Evolutionary conservation across 2,797 vertebrate genomes (phyloP), one percentile per base, ranked within the genome.

Genomic region (Glossophaga mutica): DNA sequence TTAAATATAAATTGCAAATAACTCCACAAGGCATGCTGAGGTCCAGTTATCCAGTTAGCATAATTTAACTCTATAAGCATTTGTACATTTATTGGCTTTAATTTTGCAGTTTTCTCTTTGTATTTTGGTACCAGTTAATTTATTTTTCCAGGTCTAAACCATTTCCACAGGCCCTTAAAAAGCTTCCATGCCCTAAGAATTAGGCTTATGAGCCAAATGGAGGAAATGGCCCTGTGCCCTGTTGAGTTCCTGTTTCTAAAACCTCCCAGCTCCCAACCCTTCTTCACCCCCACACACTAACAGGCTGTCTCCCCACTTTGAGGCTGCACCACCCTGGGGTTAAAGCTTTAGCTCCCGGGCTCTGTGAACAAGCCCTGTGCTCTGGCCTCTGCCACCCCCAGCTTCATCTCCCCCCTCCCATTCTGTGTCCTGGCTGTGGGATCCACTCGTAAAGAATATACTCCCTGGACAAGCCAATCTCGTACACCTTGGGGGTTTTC

Each of bases 1-100:
- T 92, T 82, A 96, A 87, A 65, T 94, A 73, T 59, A 91, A 89
- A 92, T 94, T 87, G 55, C 88, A 94, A 95, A 89, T 71, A 95
- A 86, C 65, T 91, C 71, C 50, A 81, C n/a, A 68, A 87, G 26
- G 83, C 91, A 81, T 68, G 89, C 59, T 26, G 67, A 73, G 65
- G 65, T 86, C 90, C 92, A 86, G 50, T 21, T 93, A 79, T 52
- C 78, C 57, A 50, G 46, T 94, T 95, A 83, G 67, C 42, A 73
- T 95, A 87, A 91, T 94, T 77, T 81, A 94, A 57, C 14, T 93
- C 82, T 87, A 26, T 70, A 86, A 95, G 91, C 82, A 92, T 50
- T 48, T 88, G 39, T 46, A 50, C 50, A 73, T 55, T 92, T 73
- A 29, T 62, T 94, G 76, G 62, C 89, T 95, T 96, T 48, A 52